These are phyloP conservation scores for Clarias batrachus DNA, from an alignment of 2,113 vertebrate species.

Conservation along the genomic window DNA sequence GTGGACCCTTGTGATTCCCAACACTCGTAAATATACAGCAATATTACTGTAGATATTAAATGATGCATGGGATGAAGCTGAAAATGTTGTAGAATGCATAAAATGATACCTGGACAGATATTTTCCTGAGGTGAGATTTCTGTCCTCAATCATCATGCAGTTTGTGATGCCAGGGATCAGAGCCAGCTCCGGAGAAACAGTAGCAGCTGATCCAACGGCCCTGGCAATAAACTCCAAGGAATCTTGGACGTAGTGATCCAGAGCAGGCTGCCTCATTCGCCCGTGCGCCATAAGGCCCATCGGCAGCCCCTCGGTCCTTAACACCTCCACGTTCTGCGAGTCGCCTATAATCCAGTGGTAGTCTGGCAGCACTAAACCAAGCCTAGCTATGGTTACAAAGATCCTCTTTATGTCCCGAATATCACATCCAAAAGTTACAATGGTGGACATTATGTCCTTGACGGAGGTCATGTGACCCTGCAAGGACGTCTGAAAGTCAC, in stretches of 20 bases:
- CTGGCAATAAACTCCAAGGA: constrained; percentile 88
- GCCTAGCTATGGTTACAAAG: constrained; percentile 77
- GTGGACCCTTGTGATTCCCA: too few relatives aligned
- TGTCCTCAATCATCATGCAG: constrained; percentile 83
- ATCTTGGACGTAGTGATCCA: constrained; percentile 92
- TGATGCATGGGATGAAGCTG: neutral
- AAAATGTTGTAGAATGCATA: neutral
- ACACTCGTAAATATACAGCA: too few relatives aligned
- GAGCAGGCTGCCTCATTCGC: constrained; percentile 80
- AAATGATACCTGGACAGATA: constrained; percentile 87
- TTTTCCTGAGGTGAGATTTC: constrained; percentile 85
- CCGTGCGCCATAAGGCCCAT: constrained; percentile 91
- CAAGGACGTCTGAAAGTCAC: constrained; percentile 78
- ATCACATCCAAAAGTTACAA: constrained; percentile 92
- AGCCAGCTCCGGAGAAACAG: constrained; percentile 83
- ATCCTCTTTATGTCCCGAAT: constrained; percentile 83
- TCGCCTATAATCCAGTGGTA: constrained; percentile 94
- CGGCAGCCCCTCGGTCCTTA: constrained; percentile 89
- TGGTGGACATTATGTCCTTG: constrained; percentile 77
- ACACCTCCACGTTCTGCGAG: constrained; percentile 89
- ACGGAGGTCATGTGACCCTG: constrained; percentile 79
- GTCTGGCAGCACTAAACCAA: constrained; percentile 76
- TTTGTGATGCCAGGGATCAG: constrained; percentile 92
- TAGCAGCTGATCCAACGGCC: constrained; percentile 86
- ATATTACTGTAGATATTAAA: neutral